Base-by-base conservation (phyloP, 92 coral and sea anemone genomes). In the Plumapathes pennacea region DNA sequence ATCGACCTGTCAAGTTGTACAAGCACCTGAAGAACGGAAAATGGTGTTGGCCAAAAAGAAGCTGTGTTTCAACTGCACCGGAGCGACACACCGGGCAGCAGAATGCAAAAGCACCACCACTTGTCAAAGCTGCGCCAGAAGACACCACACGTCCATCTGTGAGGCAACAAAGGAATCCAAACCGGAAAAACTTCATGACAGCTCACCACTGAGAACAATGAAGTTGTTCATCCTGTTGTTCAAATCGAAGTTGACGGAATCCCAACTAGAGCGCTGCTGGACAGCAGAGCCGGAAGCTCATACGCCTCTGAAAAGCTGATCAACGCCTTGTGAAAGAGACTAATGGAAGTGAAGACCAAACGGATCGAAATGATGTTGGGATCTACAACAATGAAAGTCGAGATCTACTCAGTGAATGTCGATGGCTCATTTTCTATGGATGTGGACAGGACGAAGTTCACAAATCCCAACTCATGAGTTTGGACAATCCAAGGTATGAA, bases 11-110 rank as follows among this genome's bases (percentile, higher is more conserved):
- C 19, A 50, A 25, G 25, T 54, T 11, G 59, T 74, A n/a, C 39
- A 44, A 30, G 25, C 65, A 12, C 25, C 65, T 10, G 30, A 55
- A 30, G 66, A 38, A 27, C 42, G 81, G n/a, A 63, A 47, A 27
- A 74, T 32, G 38, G 32, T 64, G 3, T 25, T 74, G 40, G 47
- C 63, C 13, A 54, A 15, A 14, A 17, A 64, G 12, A 74, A 62
- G 41, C 29, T 74, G 14, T 74, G 80, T 40, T 72, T 73, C 33
- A 73, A 73, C 31, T 74, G 60, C 32, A 74, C 73, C 5, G 60
- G 73, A 13, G 32, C 53, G 9, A 14, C 52, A 5, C 79, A 72
- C 39, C 4, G 30, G 32, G 69, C 79, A n/a, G 40, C 79, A 13
- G 53, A 73, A 19, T 73, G 72, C 15, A 45, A 28, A 73, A 73